Conservation (phyloP, 2,888 invertebrate genomes). For the Folsomia candida region DNA sequence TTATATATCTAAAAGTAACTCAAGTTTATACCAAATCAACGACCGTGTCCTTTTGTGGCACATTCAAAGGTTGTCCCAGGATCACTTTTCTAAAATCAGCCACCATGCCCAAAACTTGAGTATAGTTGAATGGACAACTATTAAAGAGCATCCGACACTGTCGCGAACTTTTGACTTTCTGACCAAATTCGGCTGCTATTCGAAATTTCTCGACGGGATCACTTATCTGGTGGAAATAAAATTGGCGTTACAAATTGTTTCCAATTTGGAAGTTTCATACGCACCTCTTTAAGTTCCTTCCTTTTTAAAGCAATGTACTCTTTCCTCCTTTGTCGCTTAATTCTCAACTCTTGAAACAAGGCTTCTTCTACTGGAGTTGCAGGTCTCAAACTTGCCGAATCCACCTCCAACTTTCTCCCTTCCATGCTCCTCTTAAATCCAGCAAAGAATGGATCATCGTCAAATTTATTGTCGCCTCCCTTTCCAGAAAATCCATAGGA, state of each 20-base stretch:
- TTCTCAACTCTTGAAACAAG: constrained; percentile 16
- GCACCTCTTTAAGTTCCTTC: constrained; percentile 18
- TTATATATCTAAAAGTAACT: neutral
- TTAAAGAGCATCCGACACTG: constrained; percentile 45
- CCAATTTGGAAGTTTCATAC: neutral
- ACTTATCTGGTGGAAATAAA: constrained; percentile 14
- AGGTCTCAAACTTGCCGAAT: neutral
- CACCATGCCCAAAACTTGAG: constrained; percentile 43
- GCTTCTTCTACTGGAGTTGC: neutral
- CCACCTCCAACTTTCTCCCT: constrained; percentile 9
- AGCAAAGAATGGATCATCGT: constrained; percentile 44
- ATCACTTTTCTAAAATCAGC: constrained; percentile 41
- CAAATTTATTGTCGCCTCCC: constrained; percentile 30
- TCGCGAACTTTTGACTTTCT: constrained; percentile 33
- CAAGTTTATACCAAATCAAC: neutral
- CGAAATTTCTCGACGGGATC: constrained; percentile 37
- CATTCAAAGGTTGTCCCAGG: constrained; percentile 12
- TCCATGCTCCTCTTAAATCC: constrained; percentile 29
- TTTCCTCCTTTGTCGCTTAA: constrained; percentile 11
- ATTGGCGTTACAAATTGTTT: neutral
- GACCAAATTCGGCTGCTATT: constrained; percentile 40
- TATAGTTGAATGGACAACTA: constrained; percentile 38
- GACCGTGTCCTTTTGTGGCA: neutral
- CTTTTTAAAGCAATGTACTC: constrained; percentile 26
- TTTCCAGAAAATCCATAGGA: constrained; percentile 26